phyloP scores from a whole-genome alignment of 2,113 vertebrate genomes.

The Paramisgurnus dabryanus region DNA sequence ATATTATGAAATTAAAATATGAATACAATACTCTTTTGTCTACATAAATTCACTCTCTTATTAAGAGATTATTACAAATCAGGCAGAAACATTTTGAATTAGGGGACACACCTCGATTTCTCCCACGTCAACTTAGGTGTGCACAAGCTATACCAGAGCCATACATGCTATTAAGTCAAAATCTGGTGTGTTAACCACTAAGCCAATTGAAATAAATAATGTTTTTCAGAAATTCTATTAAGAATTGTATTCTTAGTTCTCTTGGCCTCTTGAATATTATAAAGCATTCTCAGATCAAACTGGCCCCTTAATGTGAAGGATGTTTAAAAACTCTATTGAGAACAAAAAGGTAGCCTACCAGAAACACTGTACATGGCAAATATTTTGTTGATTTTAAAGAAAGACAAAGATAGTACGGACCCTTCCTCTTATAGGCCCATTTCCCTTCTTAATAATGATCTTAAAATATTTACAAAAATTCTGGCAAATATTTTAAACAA shows the following conservation, averaged over 20 bases:
- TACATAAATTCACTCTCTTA: no score
- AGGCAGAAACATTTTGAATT: no score
- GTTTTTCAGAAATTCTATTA: background rate
- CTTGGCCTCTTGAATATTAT: background rate
- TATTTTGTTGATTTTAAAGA: conserved; percentile 3
- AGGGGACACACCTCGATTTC: no score
- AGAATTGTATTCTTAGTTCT: background rate
- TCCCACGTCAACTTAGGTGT: background rate
- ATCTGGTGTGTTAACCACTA: background rate
- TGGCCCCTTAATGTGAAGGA: background rate
- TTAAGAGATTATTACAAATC: no score
- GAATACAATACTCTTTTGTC: no score
- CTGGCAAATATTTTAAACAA: background rate
- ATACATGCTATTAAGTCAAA: background rate
- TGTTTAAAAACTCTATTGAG: background rate
- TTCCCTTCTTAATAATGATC: background rate
- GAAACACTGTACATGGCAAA: background rate
- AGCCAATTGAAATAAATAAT: background rate
- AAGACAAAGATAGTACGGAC: background rate
- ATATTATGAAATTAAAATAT: no score
- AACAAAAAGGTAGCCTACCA: conserved; percentile 1
- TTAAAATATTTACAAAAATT: conserved; percentile 4
- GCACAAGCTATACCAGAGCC: background rate
- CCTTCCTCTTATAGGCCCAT: conserved; percentile 1
- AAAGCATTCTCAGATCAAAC: background rate